These are phyloP conservation scores for Belgica antarctica DNA, from an alignment of 2,888 invertebrate genomes.

Conservation along the genomic window DNA sequence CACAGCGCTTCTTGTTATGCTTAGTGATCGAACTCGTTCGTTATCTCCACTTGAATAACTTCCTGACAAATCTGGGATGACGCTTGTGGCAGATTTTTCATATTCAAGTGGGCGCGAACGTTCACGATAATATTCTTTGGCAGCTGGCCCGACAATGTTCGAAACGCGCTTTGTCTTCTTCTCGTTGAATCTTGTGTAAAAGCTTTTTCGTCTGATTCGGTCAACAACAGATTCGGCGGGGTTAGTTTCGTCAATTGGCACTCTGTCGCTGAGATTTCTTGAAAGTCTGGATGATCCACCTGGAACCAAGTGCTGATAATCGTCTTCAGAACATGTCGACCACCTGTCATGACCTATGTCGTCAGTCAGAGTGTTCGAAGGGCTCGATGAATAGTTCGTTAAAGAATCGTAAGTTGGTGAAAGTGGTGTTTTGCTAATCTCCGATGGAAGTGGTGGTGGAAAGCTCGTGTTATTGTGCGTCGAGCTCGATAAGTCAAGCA, in stretches of 20 bases:
- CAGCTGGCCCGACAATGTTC: constrained; percentile 63
- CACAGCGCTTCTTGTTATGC: background rate
- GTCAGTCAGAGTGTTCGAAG: too few species aligned
- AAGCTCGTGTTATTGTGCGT: constrained; percentile 46
- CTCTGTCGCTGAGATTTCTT: constrained; percentile 56
- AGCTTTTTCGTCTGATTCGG: constrained; percentile 83
- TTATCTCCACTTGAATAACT: constrained; percentile 17
- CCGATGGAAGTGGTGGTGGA: constrained; percentile 44
- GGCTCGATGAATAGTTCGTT: constrained; percentile 54
- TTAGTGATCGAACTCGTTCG: background rate
- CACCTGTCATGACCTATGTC: constrained; percentile 63
- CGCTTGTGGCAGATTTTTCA: constrained; percentile 38
- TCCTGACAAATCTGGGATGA: constrained; percentile 33
- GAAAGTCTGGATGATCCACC: constrained; percentile 51
- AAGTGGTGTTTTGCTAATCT: constrained; percentile 44
- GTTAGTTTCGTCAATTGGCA: constrained; percentile 50
- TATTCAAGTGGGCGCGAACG: constrained; percentile 44
- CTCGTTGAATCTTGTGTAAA: constrained; percentile 85
- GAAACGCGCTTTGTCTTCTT: constrained; percentile 70
- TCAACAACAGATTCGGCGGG: constrained; percentile 76
- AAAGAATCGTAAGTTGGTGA: constrained; percentile 53
- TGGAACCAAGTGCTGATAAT: constrained; percentile 50
- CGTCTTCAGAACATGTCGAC: constrained; percentile 63
- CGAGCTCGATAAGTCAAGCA: constrained; percentile 59
- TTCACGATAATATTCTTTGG: constrained; percentile 58